Conservation (phyloP, 2,113 vertebrate species). For the Lophius piscatorius region DNA sequence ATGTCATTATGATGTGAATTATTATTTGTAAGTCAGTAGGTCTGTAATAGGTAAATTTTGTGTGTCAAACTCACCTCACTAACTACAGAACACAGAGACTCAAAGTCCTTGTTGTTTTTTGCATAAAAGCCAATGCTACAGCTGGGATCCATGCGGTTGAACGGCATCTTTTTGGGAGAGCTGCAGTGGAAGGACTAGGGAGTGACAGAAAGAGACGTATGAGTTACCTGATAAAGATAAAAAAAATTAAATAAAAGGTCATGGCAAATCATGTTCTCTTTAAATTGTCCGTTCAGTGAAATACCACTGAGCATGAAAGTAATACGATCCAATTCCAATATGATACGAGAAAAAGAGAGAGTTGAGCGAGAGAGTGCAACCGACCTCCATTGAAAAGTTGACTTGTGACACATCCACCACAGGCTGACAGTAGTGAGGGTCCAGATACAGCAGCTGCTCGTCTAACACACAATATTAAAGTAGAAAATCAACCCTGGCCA, state of each 20-base stretch:
- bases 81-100: slow-evolving; percentile 84
- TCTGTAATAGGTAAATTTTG: no score
- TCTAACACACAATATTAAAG: slow-evolving; percentile 72
- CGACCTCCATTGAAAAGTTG: slow-evolving; percentile 86
- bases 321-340: not conserved
- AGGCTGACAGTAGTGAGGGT: slow-evolving; percentile 93
- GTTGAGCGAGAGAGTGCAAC: slow-evolving; percentile 11
- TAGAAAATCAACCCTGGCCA: no score
- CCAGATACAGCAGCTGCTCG: slow-evolving; percentile 90
- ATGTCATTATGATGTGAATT: no score
- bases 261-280: slow-evolving; percentile 10
- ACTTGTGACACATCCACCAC: slow-evolving; percentile 84
- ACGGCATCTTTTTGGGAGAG: slow-evolving; percentile 90
- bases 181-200: slow-evolving; percentile 90
- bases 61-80: slow-evolving; percentile 80
- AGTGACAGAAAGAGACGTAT: not conserved
- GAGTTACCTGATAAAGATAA: slow-evolving; percentile 5
- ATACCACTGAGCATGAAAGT: slow-evolving; percentile 4
- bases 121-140: slow-evolving; percentile 92
- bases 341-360: not conserved
- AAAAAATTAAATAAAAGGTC: not conserved
- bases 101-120: slow-evolving; percentile 85
- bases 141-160: slow-evolving; percentile 91
- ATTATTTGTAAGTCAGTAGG: no score
- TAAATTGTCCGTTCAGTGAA: not conserved